These are phyloP conservation scores for Podilymbus podiceps DNA, from an alignment of 2,113 vertebrate genomes.

Conservation along the genomic window DNA sequence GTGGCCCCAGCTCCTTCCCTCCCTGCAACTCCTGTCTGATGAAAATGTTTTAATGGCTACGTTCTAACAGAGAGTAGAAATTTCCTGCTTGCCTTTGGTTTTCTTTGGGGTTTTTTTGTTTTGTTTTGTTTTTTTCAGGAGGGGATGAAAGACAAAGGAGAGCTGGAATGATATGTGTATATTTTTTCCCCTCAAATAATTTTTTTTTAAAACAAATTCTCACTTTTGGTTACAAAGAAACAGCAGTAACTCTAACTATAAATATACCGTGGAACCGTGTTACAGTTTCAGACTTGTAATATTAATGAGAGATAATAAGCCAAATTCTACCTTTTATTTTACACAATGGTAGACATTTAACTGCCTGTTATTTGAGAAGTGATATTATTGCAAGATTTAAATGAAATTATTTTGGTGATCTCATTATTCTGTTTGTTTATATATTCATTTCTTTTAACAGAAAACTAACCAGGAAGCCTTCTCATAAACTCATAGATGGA, in stretches of 20 bases:
- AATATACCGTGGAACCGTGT: fast-evolving
- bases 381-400: not conserved
- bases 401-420: fast-evolving
- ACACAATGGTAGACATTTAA: not conserved
- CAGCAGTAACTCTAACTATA: not conserved
- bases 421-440: not conserved
- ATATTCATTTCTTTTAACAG: not conserved
- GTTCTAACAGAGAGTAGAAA: not conserved
- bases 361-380: not conserved
- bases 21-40: not conserved
- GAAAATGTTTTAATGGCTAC: not conserved
- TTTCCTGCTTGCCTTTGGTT: not conserved
- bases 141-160: not conserved
- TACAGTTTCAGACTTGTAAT: not conserved
- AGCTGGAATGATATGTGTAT: fast-evolving
- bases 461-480: not conserved
- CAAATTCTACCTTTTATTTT: not conserved
- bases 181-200: fast-evolving
- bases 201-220: not conserved
- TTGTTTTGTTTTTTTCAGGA: not conserved
- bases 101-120: not conserved
- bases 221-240: not conserved
- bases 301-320: not conserved
- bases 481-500: not conserved
- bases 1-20: not conserved